These are phyloP conservation scores for Planococcus citri DNA, from an alignment of 1,140 invertebrate genomes.

Conservation along the genomic window DNA sequence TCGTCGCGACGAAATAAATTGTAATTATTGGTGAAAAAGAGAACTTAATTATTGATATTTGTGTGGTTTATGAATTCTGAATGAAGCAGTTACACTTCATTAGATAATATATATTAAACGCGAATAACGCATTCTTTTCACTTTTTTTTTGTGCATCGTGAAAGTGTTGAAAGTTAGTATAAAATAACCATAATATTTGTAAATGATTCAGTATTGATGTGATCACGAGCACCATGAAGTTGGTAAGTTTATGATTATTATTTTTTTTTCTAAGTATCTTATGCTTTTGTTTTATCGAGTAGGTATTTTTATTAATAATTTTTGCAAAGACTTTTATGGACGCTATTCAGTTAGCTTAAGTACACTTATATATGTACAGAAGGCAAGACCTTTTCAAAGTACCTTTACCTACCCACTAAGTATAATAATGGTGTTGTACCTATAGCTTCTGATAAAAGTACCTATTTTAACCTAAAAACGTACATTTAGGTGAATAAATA, in stretches of 20 bases:
- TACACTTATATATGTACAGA: too few relatives aligned
- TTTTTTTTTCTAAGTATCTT: background rate
- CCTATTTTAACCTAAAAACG: too few relatives aligned
- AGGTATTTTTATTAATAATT: too few relatives aligned
- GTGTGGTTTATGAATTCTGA: background rate
- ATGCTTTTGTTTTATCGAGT: too few relatives aligned
- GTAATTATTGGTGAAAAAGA: background rate
- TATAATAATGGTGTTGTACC: too few relatives aligned
- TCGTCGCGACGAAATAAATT: background rate
- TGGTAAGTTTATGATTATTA: background rate
- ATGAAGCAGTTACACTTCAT: background rate
- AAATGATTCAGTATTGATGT: background rate
- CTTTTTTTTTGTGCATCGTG: background rate
- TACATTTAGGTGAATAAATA: too few relatives aligned
- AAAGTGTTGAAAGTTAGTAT: constrained; percentile 4
- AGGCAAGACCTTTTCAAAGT: too few relatives aligned
- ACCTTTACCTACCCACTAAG: too few relatives aligned
- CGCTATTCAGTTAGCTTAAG: too few relatives aligned
- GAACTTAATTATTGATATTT: constrained; percentile 1
- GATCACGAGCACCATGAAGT: background rate
- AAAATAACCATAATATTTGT: background rate
- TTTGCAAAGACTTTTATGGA: too few relatives aligned
- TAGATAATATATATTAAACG: background rate
- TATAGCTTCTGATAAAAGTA: too few relatives aligned
- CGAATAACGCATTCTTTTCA: background rate